Conservation (phyloP, 2,888 invertebrate genomes). For the Gari tellinella region DNA sequence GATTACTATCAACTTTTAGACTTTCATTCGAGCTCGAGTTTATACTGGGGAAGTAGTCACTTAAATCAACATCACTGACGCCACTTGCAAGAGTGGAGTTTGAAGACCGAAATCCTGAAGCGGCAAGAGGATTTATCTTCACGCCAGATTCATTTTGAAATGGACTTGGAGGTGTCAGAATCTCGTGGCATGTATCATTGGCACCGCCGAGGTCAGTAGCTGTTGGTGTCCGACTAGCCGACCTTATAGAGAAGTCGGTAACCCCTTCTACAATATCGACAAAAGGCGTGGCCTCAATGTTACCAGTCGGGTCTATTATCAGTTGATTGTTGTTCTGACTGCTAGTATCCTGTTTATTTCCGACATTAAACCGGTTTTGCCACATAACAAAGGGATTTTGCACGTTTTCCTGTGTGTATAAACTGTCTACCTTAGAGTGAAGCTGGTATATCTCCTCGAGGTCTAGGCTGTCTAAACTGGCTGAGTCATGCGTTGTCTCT, state of each 20-base stretch:
- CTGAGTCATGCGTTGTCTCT: conserved; percentile 26
- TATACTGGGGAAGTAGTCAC: conserved; percentile 48
- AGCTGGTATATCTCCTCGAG: conserved; percentile 26
- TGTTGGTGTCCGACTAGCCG: neutral
- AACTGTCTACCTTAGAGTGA: conserved; percentile 3
- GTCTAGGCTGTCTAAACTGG: conserved; percentile 46
- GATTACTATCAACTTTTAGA: neutral
- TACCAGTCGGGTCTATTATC: neutral
- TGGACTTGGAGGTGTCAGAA: conserved; percentile 41
- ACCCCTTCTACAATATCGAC: conserved; percentile 31
- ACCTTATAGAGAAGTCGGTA: conserved; percentile 34
- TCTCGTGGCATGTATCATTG: no score
- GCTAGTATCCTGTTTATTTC: no score
- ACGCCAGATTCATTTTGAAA: conserved; percentile 19
- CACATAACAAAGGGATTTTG: no score
- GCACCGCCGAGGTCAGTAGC: no score
- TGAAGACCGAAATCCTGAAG: conserved; percentile 24
- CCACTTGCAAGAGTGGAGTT: conserved; percentile 31
- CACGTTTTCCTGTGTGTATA: no score
- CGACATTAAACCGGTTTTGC: no score
- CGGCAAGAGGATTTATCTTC: conserved; percentile 22
- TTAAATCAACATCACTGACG: conserved; percentile 39
- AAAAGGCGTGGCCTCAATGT: conserved; percentile 6
- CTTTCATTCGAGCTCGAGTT: conserved; percentile 45
- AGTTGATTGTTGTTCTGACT: no score